Percentiles rank a stretch among this genome's conserved stretches.
These are phyloP conservation scores for Ceyx melanurus DNA, from an alignment of 2,113 vertebrate genomes.

Conservation along the genomic window DNA sequence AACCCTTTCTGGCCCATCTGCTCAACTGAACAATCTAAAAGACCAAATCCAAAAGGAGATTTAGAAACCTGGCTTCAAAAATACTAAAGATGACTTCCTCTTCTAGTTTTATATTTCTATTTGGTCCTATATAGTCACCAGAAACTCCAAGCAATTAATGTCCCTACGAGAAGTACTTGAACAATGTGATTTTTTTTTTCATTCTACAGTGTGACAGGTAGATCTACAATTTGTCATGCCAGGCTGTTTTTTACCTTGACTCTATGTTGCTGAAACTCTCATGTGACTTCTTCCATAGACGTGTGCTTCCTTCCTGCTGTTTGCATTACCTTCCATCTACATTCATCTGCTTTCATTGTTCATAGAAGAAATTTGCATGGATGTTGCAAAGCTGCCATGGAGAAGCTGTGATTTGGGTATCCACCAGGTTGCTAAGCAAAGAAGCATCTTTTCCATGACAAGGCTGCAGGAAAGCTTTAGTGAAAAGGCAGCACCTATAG, in stretches of 20 bases:
- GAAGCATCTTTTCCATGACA: neutral
- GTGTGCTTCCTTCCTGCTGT: neutral
- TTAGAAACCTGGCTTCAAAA: neutral
- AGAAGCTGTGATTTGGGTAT: neutral
- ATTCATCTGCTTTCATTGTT: neutral
- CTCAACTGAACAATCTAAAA: neutral
- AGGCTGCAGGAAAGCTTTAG: neutral
- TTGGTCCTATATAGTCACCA: neutral
- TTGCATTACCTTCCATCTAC: neutral
- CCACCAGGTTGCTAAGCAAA: constrained; percentile 5
- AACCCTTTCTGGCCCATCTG: neutral
- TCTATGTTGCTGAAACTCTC: neutral
- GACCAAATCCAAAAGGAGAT: neutral
- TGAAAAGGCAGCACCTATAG: neutral
- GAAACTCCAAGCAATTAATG: neutral
- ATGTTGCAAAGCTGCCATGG: neutral
- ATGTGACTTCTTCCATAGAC: neutral
- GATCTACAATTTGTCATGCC: neutral
- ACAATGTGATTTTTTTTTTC: neutral
- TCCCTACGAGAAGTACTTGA: neutral
- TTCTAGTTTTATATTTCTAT: neutral
- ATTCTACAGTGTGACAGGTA: neutral
- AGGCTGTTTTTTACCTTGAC: neutral
- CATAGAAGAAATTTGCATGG: neutral
- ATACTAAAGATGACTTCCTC: neutral